Evolutionary conservation across 2,888 invertebrate genomes (phyloP), one percentile per base, ranked within the genome.

Genomic region (Acheta domesticus): DNA sequence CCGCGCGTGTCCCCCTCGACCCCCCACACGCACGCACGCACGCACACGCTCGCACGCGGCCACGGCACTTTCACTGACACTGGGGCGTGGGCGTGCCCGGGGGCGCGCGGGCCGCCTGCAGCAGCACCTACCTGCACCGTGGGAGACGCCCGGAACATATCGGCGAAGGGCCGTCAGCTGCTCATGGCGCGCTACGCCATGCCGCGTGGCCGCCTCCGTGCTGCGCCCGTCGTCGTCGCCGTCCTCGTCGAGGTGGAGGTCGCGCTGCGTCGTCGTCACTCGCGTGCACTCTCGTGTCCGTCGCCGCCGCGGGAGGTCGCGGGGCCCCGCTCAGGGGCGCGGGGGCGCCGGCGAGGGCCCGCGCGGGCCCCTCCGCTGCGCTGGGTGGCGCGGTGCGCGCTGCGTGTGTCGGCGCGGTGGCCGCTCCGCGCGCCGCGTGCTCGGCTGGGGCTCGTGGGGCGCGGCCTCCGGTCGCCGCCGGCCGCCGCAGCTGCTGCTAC

Each of bases 401-500:
- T 62, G 62, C 62, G 62, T 4, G 62, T 12, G 16, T 19, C 16
- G 62, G 16, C 62, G 62, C 62, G 62, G 62, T 14, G 5, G 62
- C 62, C 19, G 50, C 12, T 12, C 50, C 1, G 62, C 14, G 14
- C 19, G 62, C 62, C 62, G 62, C 62, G 14, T 12, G 62, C 62
- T 2, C 2, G 2, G 62, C 62, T 62, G 2, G 50, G 50, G 12
- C 50, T 19, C 14, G 50, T 19, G 50, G 50, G 50, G 50, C 19
- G 5, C 62, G 14, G 62, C 62, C 16, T 14, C 62, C 62, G 62
- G 62, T 14, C 16, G 62, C 19, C 62, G 62, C 16, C 16, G 62
- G 62, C 62, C n/a, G 62, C 62, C 62, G 62, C 62, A 14, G 62
- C 62, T 62, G 62, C 62, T 62, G 62, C 62, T 62, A 62, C 62